Percentiles rank a stretch among this genome's conserved stretches.
These are phyloP conservation scores for Myotis planiceps DNA, from an alignment of 2,797 vertebrate genomes.

Conservation along the genomic window DNA sequence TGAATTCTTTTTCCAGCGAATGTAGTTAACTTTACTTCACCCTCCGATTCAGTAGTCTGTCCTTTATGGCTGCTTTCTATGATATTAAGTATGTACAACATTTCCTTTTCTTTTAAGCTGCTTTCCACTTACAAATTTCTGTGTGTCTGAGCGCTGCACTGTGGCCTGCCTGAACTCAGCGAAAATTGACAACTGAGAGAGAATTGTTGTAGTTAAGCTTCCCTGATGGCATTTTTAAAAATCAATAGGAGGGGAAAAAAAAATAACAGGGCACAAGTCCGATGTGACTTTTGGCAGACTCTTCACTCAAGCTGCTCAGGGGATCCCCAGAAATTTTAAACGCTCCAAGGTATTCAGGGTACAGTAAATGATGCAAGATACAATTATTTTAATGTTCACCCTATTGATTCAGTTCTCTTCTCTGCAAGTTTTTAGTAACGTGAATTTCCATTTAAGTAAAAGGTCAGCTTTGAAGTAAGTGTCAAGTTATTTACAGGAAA, in stretches of 20 bases:
- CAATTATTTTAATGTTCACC: conserved; percentile 57
- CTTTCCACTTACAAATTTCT: conserved; percentile 60
- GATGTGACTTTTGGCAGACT: conserved; percentile 57
- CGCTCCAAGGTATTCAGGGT: conserved; percentile 38
- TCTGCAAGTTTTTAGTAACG: conserved; percentile 73
- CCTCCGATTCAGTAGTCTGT: not conserved
- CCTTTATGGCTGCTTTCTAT: conserved; percentile 32
- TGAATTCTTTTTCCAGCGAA: conserved; percentile 55
- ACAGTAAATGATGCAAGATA: conserved; percentile 58
- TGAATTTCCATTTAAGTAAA: conserved; percentile 79
- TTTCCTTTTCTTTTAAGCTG: conserved; percentile 66
- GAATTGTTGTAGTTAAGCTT: conserved; percentile 67
- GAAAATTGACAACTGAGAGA: conserved; percentile 40
- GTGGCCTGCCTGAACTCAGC: conserved; percentile 60
- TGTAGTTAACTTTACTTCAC: conserved; percentile 2
- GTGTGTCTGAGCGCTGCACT: conserved; percentile 51
- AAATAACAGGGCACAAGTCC: conserved; percentile 63
- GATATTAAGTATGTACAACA: conserved; percentile 64
- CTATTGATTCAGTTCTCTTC: conserved; percentile 58
- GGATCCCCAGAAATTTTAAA: conserved; percentile 70
- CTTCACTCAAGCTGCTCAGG: conserved; percentile 77
- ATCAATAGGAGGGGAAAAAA: conserved; percentile 58
- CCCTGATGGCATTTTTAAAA: conserved; percentile 52
- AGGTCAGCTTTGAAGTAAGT: conserved; percentile 83
- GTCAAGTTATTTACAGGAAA: conserved; percentile 85